Percentiles rank a stretch among this genome's conserved stretches.
phyloP scores from a whole-genome alignment of 1,140 invertebrate genomes.

The Drosophila serrata region DNA sequence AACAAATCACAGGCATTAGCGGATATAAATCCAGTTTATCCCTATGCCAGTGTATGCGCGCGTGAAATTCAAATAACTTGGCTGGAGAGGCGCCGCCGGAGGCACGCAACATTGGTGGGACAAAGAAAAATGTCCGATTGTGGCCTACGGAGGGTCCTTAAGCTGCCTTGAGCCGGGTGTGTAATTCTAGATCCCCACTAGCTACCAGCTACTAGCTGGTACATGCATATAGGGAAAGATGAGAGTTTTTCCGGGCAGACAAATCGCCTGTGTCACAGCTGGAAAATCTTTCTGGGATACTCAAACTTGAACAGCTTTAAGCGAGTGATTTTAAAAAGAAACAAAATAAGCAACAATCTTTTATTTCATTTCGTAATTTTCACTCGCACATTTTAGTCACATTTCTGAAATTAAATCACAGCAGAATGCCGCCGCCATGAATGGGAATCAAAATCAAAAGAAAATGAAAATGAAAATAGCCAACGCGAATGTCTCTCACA shows the following conservation, averaged over 20 bases:
- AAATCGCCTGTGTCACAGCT: slow-evolving; percentile 22
- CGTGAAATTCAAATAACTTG: slow-evolving; percentile 79
- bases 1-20: slow-evolving; percentile 83
- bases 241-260: slow-evolving; percentile 16
- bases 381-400: slow-evolving; percentile 72
- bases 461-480: slow-evolving; percentile 69
- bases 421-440: slow-evolving; percentile 51
- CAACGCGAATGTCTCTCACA: slow-evolving; percentile 48
- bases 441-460: slow-evolving; percentile 62
- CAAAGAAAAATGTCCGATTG: slow-evolving; percentile 68
- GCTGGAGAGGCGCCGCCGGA: background rate
- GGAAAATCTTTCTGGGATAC: background rate
- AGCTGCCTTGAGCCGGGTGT: slow-evolving; percentile 39
- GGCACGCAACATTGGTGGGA: slow-evolving; percentile 51
- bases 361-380: slow-evolving; percentile 55
- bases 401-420: slow-evolving; percentile 76
- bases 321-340: slow-evolving; percentile 22
- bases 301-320: slow-evolving; percentile 28
- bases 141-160: slow-evolving; percentile 48
- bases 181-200: slow-evolving; percentile 49
- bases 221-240: slow-evolving; percentile 22
- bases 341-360: slow-evolving; percentile 1
- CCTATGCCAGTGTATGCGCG: slow-evolving; percentile 79
- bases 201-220: background rate
- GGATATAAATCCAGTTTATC: slow-evolving; percentile 82